Conservation (phyloP, 2,113 vertebrate species). For the Albula glossodonta region DNA sequence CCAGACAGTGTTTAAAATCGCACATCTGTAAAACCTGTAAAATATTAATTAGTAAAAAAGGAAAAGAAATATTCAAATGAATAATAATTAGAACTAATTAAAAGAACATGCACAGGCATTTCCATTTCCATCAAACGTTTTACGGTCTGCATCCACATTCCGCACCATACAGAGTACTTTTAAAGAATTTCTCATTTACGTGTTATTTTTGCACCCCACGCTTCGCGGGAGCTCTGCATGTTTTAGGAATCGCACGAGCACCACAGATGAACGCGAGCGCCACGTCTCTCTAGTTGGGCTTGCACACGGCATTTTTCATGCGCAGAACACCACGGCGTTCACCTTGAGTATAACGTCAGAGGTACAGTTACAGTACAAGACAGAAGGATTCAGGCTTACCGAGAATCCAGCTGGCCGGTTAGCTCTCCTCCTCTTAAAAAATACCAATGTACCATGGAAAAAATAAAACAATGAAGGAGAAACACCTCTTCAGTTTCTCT, state of each 20-base stretch:
- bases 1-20: neutral
- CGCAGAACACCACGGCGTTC: slow-evolving; percentile 46
- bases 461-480: slow-evolving; percentile 48
- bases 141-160: neutral
- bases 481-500: slow-evolving; percentile 32
- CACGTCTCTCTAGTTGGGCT: neutral
- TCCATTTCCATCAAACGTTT: neutral
- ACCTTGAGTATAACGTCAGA: slow-evolving; percentile 67
- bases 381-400: slow-evolving; percentile 61
- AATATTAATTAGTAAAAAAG: neutral
- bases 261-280: neutral
- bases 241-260: neutral
- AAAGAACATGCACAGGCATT: neutral
- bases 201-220: neutral
- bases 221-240: neutral
- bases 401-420: slow-evolving; percentile 54
- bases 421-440: slow-evolving; percentile 45
- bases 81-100: too few relatives aligned
- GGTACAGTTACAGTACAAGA: slow-evolving; percentile 55
- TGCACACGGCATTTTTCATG: slow-evolving; percentile 25
- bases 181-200: neutral
- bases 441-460: slow-evolving; percentile 61
- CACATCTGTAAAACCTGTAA: neutral
- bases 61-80: neutral
- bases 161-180: neutral